Base-by-base conservation (phyloP, 37 sponge, comb jelly and placozoan species). In the Chondrosia reniformis region DNA sequence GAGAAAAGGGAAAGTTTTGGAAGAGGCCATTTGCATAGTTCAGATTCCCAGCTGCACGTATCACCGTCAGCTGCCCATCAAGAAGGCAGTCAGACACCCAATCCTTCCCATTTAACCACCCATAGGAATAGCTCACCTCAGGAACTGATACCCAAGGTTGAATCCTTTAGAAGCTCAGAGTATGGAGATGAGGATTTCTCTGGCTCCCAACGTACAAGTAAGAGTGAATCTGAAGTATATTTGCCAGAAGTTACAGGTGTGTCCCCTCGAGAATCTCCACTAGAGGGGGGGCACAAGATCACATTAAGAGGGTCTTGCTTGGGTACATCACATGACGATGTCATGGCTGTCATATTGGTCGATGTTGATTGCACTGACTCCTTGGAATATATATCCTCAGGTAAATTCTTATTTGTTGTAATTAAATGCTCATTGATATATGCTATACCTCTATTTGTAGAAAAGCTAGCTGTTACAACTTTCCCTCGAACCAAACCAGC, bases 331-430 rank as follows among this genome's bases (percentile, higher is more conserved):
- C 45, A 33, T 54, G 83, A 74, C 25, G 92, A 91, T 55, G 69
- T 95, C 25, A 54, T 84, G 46, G 45, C 58, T 40, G 88, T 95
- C 52, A 27, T 85, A 22, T 57, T 95, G 31, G 91, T 81, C 27
- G 89, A 75, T 30, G 84, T 95, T 21, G 96, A 95, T 76, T 95
- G 96, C 62, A 89, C 88, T 1, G 49, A 34, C n/a, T 61, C 75
- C 43, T 32, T 95, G 71, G 96, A 95, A 49, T 95, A 88, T 77
- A 45, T 83, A 36, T 93, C 94, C 15, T 44, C 87, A 67, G 67
- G 89, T 88, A 30, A 83, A 84, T 27, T 39, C 38, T 5, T 27
- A 15, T 59, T 25, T 59, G n/a, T n/a, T n/a, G n/a, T n/a, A n/a
- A n/a, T n/a, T n/a, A n/a, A n/a, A n/a, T n/a, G n/a, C n/a, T n/a